phyloP scores from a whole-genome alignment of 2,113 vertebrate genomes.

The Calidris pygmaea region DNA sequence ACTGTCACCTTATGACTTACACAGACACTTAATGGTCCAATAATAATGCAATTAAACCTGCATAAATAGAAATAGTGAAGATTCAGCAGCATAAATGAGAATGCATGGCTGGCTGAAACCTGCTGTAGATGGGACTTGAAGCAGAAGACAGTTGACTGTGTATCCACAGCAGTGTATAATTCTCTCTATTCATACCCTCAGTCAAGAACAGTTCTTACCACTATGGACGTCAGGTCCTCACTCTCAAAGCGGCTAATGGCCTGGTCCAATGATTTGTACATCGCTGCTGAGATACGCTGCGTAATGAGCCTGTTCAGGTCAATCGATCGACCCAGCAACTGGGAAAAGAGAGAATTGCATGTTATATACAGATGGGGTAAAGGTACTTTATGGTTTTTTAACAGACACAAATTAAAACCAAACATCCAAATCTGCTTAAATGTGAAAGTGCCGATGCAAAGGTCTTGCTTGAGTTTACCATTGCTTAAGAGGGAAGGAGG shows the following conservation, averaged over 20 bases:
- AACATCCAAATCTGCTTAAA: not conserved
- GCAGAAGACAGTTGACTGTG: not conserved
- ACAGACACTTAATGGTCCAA: not conserved
- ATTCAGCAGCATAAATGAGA: not conserved
- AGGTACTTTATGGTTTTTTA: not conserved
- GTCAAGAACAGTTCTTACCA: conserved; percentile 79
- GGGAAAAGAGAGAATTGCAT: not conserved
- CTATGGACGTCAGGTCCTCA: conserved; percentile 96
- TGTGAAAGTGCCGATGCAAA: fast-evolving
- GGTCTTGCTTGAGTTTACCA: fast-evolving
- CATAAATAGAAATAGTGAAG: not conserved
- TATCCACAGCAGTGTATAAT: not conserved
- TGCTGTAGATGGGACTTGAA: not conserved
- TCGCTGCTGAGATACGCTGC: conserved; percentile 96
- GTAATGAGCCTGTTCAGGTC: conserved; percentile 98
- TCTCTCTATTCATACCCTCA: not conserved
- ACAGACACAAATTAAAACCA: not conserved
- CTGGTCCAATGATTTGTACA: conserved; percentile 98
- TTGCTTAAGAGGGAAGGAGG: not conserved
- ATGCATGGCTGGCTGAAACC: not conserved
- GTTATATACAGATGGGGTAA: not conserved
- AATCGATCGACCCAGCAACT: conserved; percentile 95
- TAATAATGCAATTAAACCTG: conserved; percentile 26
- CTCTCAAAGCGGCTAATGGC: conserved; percentile 99
- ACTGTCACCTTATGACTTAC: not conserved